Percentiles rank a stretch among this genome's conserved stretches.
Evolutionary conservation across 2,888 invertebrate genomes (phyloP).

Genomic region (Alentia gelatinosa): DNA sequence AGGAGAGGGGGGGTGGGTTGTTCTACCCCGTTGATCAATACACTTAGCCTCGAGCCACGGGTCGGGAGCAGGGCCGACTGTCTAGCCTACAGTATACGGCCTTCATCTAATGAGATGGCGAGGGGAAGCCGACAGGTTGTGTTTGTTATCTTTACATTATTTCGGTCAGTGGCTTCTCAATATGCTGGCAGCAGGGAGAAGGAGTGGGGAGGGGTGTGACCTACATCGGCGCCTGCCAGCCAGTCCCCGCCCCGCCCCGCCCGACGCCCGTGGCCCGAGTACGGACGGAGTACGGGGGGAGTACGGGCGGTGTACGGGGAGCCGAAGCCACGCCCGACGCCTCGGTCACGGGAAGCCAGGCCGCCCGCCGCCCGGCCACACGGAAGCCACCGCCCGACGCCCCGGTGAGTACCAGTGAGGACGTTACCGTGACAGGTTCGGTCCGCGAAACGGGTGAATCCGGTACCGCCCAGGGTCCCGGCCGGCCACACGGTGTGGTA

Average conservation of each 20-base stretch:
- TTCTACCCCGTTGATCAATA: not conserved
- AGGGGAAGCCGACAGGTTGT: constrained; percentile 15
- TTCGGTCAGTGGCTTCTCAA: constrained; percentile 32
- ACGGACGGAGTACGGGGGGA: not conserved
- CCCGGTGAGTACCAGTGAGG: too few species aligned
- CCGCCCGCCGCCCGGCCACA: too few species aligned
- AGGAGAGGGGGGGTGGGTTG: not conserved
- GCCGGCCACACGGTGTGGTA: too few species aligned
- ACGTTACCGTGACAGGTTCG: too few species aligned
- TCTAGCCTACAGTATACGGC: not conserved
- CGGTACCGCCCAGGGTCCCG: too few species aligned
- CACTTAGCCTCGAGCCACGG: not conserved
- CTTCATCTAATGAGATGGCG: constrained; percentile 16
- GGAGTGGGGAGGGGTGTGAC: constrained; percentile 7
- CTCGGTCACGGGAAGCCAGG: not conserved
- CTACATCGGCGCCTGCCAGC: not conserved
- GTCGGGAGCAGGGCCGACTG: not conserved
- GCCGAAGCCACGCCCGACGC: not conserved
- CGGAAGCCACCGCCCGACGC: too few species aligned
- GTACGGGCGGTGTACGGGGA: not conserved
- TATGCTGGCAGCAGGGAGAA: not conserved
- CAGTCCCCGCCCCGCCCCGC: not conserved
- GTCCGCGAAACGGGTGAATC: too few species aligned
- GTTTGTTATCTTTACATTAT: constrained; percentile 43
- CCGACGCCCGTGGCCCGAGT: too few species aligned